phyloP scores from a whole-genome alignment of 1,140 invertebrate genomes.

The Trigoniulus corallinus region DNA sequence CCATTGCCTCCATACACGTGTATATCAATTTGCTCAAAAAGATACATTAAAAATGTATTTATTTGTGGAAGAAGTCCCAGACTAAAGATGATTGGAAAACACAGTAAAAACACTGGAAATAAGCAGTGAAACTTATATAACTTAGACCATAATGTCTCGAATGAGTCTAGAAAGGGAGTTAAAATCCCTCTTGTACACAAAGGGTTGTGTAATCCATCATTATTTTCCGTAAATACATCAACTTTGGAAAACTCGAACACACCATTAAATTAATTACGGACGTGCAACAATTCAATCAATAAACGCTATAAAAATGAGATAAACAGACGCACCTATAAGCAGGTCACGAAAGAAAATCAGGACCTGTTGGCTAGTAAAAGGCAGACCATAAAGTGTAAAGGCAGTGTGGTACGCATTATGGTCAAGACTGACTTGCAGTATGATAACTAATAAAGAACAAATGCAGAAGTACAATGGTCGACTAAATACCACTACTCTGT shows the following conservation, averaged over 20 bases:
- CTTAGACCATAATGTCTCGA: not conserved
- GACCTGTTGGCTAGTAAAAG: conserved; percentile 46
- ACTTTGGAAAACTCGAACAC: no score
- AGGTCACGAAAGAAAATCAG: conserved; percentile 51
- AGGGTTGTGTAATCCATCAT: no score
- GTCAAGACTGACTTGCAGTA: conserved; percentile 39
- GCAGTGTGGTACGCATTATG: conserved; percentile 23
- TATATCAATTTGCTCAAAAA: conserved; percentile 64
- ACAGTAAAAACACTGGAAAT: conserved; percentile 53
- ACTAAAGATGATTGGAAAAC: conserved; percentile 83
- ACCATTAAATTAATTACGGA: no score
- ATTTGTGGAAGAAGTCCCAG: conserved; percentile 90
- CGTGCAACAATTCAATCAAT: not conserved
- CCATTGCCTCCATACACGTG: conserved; percentile 90
- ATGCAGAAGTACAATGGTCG: conserved; percentile 91
- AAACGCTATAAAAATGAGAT: not conserved
- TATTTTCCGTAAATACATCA: no score
- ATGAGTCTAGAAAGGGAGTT: no score
- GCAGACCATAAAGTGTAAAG: conserved; percentile 52
- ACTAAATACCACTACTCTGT: conserved; percentile 80
- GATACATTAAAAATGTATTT: conserved; percentile 43
- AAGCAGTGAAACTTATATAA: conserved; percentile 7
- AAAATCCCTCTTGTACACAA: no score
- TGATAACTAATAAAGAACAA: conserved; percentile 53
- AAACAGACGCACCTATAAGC: conserved; percentile 30